Evolutionary conservation across 2,113 vertebrate species (phyloP).

Genomic region (Ameiurus melas): DNA sequence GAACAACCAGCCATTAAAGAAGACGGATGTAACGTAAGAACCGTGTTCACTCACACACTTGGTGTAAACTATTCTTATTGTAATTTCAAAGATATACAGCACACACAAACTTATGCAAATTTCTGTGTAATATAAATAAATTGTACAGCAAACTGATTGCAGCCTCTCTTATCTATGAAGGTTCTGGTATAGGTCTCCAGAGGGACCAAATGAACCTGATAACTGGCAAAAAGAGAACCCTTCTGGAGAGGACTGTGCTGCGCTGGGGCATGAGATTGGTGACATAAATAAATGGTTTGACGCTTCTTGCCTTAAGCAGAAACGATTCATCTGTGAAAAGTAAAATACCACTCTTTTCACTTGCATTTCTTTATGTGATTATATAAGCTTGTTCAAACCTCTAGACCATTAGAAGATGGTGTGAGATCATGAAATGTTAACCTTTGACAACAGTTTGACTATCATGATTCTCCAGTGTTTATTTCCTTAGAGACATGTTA

Average conservation of each 20-base stretch:
- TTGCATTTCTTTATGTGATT: not conserved
- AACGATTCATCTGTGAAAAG: constrained; percentile 14
- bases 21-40: constrained; percentile 35
- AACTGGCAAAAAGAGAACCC: constrained; percentile 21
- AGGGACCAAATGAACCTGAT: constrained; percentile 18
- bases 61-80: no score
- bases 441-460: not conserved
- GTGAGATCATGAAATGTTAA: not conserved
- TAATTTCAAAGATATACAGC: no score
- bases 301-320: not conserved
- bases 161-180: not conserved
- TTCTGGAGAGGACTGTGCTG: constrained; percentile 43
- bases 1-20: constrained; percentile 31
- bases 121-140: no score
- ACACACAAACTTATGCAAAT: no score
- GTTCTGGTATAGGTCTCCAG: constrained; percentile 15
- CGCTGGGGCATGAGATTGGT: not conserved
- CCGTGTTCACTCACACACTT: not conserved
- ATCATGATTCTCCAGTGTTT: not conserved
- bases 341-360: no score
- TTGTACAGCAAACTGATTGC: not conserved
- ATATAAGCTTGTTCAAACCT: not conserved
- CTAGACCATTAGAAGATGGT: not conserved
- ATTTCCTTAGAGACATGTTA: not conserved
- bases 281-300: constrained; percentile 56